These are phyloP conservation scores for Anthopleura sola DNA, from an alignment of 64 coral and sea anemone species.

Conservation along the genomic window DNA sequence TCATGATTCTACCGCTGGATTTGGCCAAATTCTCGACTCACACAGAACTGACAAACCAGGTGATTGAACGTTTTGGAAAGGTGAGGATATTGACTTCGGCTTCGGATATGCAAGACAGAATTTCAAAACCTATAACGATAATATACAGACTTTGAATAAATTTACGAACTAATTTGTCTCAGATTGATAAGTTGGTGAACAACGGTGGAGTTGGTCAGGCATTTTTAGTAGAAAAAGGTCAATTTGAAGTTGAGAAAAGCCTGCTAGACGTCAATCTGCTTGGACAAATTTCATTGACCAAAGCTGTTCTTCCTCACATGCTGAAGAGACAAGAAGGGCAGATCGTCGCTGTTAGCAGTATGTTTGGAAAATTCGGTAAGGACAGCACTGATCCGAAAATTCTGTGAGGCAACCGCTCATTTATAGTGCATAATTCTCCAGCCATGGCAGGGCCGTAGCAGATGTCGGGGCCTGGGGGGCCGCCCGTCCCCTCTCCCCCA, in stretches of 20 bases:
- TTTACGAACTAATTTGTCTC: too few species aligned
- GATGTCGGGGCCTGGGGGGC: too few species aligned
- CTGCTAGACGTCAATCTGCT: slow-evolving; percentile 65
- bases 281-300: slow-evolving; percentile 81
- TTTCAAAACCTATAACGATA: too few species aligned
- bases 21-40: slow-evolving; percentile 43
- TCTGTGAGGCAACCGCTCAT: too few species aligned
- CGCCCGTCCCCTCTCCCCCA: too few species aligned
- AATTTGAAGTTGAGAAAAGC: slow-evolving; percentile 39
- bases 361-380: slow-evolving; percentile 72
- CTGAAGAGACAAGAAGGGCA: slow-evolving; percentile 49
- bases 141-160: too few species aligned
- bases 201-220: background rate
- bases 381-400: too few species aligned
- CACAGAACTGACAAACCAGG: background rate
- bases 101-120: too few species aligned
- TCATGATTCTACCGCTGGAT: slow-evolving; percentile 59
- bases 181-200: background rate
- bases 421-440: too few species aligned
- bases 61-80: background rate
- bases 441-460: too few species aligned
- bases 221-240: background rate
- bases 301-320: slow-evolving; percentile 83
- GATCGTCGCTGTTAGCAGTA: slow-evolving; percentile 79
- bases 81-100: too few species aligned